Evolutionary conservation across 2,888 invertebrate species (phyloP).

Genomic region (Agrochola litura): DNA sequence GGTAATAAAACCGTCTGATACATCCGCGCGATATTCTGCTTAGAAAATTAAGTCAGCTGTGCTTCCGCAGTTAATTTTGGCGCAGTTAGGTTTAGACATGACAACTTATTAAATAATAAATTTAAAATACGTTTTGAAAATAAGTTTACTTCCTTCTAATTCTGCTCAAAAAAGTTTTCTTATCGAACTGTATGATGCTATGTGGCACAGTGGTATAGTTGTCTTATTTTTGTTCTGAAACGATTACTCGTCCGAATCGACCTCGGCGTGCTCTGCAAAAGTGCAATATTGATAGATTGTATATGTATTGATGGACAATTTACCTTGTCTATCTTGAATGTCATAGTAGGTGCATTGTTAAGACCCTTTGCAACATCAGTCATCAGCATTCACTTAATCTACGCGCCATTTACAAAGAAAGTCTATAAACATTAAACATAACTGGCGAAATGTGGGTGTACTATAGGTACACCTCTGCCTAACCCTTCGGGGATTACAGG

Average conservation of each 20-base stretch:
- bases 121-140: neutral
- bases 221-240: conserved; percentile 67
- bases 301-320: conserved; percentile 26
- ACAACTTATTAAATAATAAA: conserved; percentile 25
- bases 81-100: conserved; percentile 49
- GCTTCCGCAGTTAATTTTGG: conserved; percentile 63
- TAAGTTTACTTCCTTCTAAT: neutral
- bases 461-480: no score
- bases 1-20: conserved; percentile 43
- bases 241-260: conserved; percentile 69
- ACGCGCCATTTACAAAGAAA: neutral
- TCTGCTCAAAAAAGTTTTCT: neutral
- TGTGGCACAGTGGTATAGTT: conserved; percentile 15
- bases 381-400: neutral
- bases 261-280: conserved; percentile 60
- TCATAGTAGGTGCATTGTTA: no score
- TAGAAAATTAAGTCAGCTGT: conserved; percentile 66
- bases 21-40: conserved; percentile 56
- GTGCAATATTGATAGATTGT: conserved; percentile 40
- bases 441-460: no score
- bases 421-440: no score
- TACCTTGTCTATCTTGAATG: neutral
- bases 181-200: conserved; percentile 7
- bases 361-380: neutral
- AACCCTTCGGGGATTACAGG: no score